Base-by-base conservation (phyloP, 2,888 invertebrate genomes). In the Euplagia quadripunctaria region DNA sequence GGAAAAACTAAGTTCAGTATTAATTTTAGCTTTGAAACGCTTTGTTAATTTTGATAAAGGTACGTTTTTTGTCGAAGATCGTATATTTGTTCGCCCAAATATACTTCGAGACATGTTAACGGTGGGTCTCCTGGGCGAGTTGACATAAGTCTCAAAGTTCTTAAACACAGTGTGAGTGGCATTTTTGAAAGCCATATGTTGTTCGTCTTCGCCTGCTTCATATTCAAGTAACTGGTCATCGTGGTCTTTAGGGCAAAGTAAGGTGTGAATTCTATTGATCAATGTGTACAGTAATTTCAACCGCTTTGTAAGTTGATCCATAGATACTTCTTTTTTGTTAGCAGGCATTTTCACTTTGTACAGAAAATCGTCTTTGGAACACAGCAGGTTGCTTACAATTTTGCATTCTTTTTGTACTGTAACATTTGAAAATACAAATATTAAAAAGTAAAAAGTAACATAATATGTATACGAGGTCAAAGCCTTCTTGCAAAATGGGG, bases 381-480 rank as follows among this genome's bases (percentile, higher is more conserved):
- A 86, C 14, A 95, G 81, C 14, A 93, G 81, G 72, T 95, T 92
- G 79, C 91, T 93, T 0, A 95, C 95, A 4, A 94, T 89, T 86
- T 94, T 95, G 79, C 96, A 95, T 84, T 96, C 95, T 43, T 84
- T 86, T 88, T 91, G 90, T 41, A 90, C 96, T 96, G 88, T 49
- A 85, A 83, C 14, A 51, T 51, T 12, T 16, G 31, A 20, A 61
- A 31, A 61, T 12, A 58, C 20, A 58, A 11, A 55, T 55, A 11
- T 20, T 20, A 58, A 17, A 9, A 55, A 31, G 31, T 31, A 31
- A 31, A 31, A 31, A 31, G 31, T 31, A 31, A 31, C 31, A 31
- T 31, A 31, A 31, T 31, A 1, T 31, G 2, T 31, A 31, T 31
- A 31, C 31, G 31, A 31, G 2, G 2, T 31, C 31, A 31, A 31